phyloP scores from a whole-genome alignment of 2,888 invertebrate genomes.

The Rotaria socialis region DNA sequence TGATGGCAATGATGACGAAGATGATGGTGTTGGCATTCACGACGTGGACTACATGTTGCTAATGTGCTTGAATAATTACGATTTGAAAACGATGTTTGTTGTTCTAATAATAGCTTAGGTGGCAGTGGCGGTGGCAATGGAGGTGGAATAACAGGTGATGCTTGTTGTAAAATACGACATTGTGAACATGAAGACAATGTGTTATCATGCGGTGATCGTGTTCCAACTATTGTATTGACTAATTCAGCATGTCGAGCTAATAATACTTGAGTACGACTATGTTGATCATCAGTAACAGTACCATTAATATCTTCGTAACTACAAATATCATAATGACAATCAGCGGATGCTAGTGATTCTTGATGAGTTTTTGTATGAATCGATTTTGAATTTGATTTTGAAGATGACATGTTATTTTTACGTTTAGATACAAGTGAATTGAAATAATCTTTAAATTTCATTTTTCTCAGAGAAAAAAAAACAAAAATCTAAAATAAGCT shows the following conservation, averaged over 20 bases:
- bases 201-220: neutral
- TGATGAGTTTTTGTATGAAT: neutral
- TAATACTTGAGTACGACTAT: slow-evolving; percentile 9
- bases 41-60: slow-evolving; percentile 28
- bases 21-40: neutral
- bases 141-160: neutral
- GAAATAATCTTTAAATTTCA: slow-evolving; percentile 36
- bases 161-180: neutral
- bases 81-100: neutral
- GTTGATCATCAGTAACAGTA: neutral
- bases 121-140: neutral
- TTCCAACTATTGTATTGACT: slow-evolving; percentile 21
- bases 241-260: slow-evolving; percentile 22
- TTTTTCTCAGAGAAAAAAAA: too few species aligned
- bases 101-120: neutral
- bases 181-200: too few species aligned
- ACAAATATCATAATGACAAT: slow-evolving; percentile 23
- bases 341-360: neutral
- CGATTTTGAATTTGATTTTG: neutral
- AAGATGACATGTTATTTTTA: neutral
- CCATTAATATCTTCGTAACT: neutral
- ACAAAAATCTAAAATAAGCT: neutral
- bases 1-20: neutral
- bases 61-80: slow-evolving; percentile 28
- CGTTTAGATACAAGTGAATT: slow-evolving; percentile 9